Conservation (phyloP, 1,140 invertebrate species). For the Hylaeus volcanicus region DNA sequence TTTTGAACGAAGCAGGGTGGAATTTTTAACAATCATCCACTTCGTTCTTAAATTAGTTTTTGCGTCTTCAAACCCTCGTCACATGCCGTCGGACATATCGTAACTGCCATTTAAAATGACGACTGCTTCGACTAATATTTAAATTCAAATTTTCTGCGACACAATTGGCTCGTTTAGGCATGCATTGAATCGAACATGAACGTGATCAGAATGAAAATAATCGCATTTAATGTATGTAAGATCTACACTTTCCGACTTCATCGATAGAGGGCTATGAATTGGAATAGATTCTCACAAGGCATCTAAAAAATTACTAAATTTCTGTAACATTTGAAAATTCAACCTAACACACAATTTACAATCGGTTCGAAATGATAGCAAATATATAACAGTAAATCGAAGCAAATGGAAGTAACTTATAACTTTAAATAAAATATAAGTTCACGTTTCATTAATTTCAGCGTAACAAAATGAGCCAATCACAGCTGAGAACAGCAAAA, state of each 20-base stretch:
- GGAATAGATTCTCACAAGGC: too few species aligned
- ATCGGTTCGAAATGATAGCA: too few species aligned
- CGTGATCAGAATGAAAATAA: constrained; percentile 28
- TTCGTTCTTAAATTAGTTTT: constrained; percentile 10
- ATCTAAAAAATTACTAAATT: not conserved
- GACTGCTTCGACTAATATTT: constrained; percentile 1
- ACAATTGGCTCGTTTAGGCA: constrained; percentile 23
- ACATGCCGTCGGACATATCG: not conserved
- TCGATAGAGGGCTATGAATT: not conserved
- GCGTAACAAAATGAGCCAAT: too few species aligned
- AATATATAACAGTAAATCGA: too few species aligned
- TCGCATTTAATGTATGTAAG: not conserved
- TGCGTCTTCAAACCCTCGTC: not conserved
- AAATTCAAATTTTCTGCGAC: constrained; percentile 38
- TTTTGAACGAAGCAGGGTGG: constrained; percentile 4
- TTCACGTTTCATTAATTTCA: too few species aligned
- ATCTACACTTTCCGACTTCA: not conserved
- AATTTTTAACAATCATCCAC: not conserved
- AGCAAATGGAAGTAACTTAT: too few species aligned
- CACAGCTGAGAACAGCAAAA: too few species aligned
- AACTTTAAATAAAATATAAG: too few species aligned
- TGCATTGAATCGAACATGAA: constrained; percentile 19
- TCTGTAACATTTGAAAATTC: too few species aligned
- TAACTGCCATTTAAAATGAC: constrained; percentile 41
- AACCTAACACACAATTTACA: too few species aligned